Conservation (phyloP, 1,140 invertebrate species). For the Leptonema lineaticorne region DNA sequence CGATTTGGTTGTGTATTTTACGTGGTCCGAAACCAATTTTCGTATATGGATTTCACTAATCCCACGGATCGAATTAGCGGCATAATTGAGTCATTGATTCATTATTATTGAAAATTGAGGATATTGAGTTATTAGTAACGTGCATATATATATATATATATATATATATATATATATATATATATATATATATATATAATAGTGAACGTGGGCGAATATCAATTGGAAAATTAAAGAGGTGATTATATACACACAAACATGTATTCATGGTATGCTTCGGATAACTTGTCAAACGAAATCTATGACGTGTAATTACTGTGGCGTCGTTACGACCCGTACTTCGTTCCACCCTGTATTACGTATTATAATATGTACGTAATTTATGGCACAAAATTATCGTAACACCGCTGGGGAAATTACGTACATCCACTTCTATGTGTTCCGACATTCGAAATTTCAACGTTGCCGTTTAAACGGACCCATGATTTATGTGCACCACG, state of each 20-base stretch:
- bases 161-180: too few species aligned
- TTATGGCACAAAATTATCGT: slow-evolving; percentile 2
- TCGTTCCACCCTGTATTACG: neutral
- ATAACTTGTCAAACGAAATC: slow-evolving; percentile 10
- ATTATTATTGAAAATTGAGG: too few species aligned
- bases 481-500: neutral
- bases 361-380: slow-evolving; percentile 9
- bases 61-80: too few species aligned
- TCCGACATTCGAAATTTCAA: too few species aligned
- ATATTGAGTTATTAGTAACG: too few species aligned
- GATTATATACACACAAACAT: neutral
- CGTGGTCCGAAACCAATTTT: too few species aligned
- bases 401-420: neutral
- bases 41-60: too few species aligned
- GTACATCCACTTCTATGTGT: too few species aligned
- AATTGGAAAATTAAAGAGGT: neutral
- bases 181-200: too few species aligned
- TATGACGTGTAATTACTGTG: slow-evolving; percentile 7
- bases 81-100: too few species aligned
- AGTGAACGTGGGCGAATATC: neutral
- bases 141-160: too few species aligned
- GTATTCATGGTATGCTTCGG: neutral
- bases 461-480: neutral
- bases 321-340: neutral
- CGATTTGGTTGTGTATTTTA: too few species aligned